Evolutionary conservation across 2,888 invertebrate genomes (phyloP), one percentile per base, ranked within the genome.

Genomic region (Amphipoea oculea): DNA sequence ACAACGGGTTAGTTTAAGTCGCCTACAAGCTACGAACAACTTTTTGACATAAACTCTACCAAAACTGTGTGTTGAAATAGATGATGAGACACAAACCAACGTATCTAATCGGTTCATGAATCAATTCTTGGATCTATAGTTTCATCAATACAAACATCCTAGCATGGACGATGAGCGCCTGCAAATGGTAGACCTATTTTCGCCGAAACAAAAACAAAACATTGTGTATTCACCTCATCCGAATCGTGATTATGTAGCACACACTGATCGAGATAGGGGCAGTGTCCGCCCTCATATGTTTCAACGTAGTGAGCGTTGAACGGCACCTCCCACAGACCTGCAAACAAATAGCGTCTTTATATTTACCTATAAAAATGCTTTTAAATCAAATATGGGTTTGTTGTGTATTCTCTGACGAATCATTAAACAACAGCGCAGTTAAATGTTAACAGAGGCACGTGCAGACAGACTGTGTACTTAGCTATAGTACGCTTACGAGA

Each of bases 301-400:
- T 99, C 98, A 6, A 99, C 98, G 93, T 98, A 99, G 94, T 99
- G 99, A 67, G 99, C 98, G 93, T 99, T 99, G 92, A 99, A 96
- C 2, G 99, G 99, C 60, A 99, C 98, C 96, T 99, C 99, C 99
- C 99, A 99, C n/a, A 99, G 97, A 89, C 98, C 98, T 98, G 92
- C 20, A 92, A 94, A 83, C 63, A 81, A 81, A 78, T 48, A 72
- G 67, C 70, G 62, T 72, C 51, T 62, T 83, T 80, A 77, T 79
- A 73, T 48, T 23, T 60, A n/a, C n/a, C 1, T 12, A 86, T 51
- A 51, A 51, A 69, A 73, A 79, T 54, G 60, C 48, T 57, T 74
- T 65, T 69, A 77, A 77, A 80, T 86, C 72, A 73, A 79, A 77
- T 77, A 77, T 67, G 63, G 72, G 57, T 36, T 14, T 48, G 62